Base-by-base conservation (phyloP, 1,140 invertebrate species). In the Chelonus insularis region DNA sequence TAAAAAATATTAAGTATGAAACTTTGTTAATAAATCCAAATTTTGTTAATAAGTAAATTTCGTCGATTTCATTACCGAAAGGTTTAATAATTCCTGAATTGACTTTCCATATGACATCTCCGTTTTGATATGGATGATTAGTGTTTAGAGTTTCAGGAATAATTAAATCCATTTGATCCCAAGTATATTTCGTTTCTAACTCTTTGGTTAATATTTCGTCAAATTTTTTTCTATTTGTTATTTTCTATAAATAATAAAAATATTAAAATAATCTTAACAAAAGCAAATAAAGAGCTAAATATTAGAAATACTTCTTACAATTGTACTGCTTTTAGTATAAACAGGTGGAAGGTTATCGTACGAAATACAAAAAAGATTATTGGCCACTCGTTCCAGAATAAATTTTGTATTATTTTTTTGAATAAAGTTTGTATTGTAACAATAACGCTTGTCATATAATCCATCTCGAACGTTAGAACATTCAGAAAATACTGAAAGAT, bases 351-450 rank as follows among this genome's bases (percentile, higher is more conserved):
- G 69, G 74, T 82, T 82, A 11, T 82, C 79, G 54, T 78, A 75
- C 23, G 72, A 71, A 55, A 82, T 76, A 45, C 80, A 82, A 63
- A 82, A 82, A 41, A 81, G 66, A 70, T 80, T 79, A 23, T 74
- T 72, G 8, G 74, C 64, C 21, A 82, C 57, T 62, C 76, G 76
- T 59, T 79, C 70, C 18, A 81, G 68, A 59, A 82, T 68, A 54
- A 78, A 81, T 54, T 71, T 66, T 9, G 78, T 81, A 14, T 76
- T 78, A 65, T 82, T 81, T 21, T 69, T 57, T 45, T 72, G 62
- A 55, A 82, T 74, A 57, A 79, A 81, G 65, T 80, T 77, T 59
- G 65, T 71, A 34, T 72, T 72, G 25, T 76, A 77, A 58, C 80
- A 81, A 59, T 81, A 82, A 61, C 76, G 74, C 55, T 62, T 77